These are phyloP conservation scores for Aspidiotus destructor DNA, from an alignment of 2,888 invertebrate species.

Conservation along the genomic window DNA sequence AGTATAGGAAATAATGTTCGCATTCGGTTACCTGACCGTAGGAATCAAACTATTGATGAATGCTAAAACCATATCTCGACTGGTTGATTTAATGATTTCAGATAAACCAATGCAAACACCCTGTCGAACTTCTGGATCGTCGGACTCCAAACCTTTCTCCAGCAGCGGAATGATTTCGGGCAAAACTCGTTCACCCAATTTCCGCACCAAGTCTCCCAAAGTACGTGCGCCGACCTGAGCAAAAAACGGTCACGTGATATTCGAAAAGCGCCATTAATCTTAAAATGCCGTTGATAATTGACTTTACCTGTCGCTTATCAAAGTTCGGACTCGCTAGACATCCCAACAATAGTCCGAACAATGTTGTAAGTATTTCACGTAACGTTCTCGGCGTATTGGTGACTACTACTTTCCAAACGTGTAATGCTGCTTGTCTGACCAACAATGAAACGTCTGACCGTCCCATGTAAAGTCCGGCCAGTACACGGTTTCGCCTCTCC, in stretches of 20 bases:
- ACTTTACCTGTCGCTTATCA: constrained; percentile 73
- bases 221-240: constrained; percentile 78
- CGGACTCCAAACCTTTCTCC: constrained; percentile 83
- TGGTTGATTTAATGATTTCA: constrained; percentile 95
- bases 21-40: constrained; percentile 57
- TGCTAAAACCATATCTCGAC: constrained; percentile 83
- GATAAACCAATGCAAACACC: constrained; percentile 97
- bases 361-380: constrained; percentile 86
- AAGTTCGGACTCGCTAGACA: constrained; percentile 93
- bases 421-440: constrained; percentile 94
- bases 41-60: constrained; percentile 82
- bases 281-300: not conserved
- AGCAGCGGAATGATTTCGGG: constrained; percentile 97
- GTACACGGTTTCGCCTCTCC: constrained; percentile 81
- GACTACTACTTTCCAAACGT: constrained; percentile 99
- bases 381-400: constrained; percentile 95
- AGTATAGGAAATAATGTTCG: not conserved
- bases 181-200: constrained; percentile 91
- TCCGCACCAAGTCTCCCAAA: constrained; percentile 90
- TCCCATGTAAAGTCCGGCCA: constrained; percentile 94
- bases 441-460: constrained; percentile 91
- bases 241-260: not conserved
- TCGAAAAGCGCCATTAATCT: too few species aligned
- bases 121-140: constrained; percentile 87
- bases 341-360: constrained; percentile 83